A percentile compares a stretch with the other conserved stretches of the same genome.
These are phyloP conservation scores for Adelosebastes latens DNA, from an alignment of 2,797 vertebrate species.

Conservation along the genomic window DNA sequence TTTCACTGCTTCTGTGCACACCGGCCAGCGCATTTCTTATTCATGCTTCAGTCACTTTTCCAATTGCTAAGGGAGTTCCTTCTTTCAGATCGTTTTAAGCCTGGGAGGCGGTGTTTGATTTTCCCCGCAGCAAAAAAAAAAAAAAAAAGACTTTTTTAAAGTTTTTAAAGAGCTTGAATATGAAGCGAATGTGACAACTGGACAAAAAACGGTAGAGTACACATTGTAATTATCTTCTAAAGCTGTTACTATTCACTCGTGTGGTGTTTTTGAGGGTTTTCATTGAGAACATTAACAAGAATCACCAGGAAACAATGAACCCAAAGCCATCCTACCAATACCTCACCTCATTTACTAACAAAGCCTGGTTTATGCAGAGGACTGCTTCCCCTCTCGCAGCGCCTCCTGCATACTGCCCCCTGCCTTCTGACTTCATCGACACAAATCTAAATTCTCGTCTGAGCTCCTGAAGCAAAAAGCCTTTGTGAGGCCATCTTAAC, in stretches of 20 bases:
- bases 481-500: neutral
- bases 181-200: slow-evolving; percentile 19
- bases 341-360: slow-evolving; percentile 4
- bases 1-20: slow-evolving; percentile 21
- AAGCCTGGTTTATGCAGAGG: slow-evolving; percentile 14
- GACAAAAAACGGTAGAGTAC: neutral
- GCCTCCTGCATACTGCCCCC: neutral
- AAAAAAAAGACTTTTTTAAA: neutral
- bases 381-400: neutral
- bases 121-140: neutral
- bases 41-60: slow-evolving; percentile 29
- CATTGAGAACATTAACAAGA: neutral
- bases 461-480: neutral
- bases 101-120: slow-evolving; percentile 13
- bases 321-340: slow-evolving; percentile 5
- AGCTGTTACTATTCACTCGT: neutral
- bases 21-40: slow-evolving; percentile 11
- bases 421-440: neutral
- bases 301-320: slow-evolving; percentile 2
- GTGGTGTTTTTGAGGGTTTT: slow-evolving; percentile 10
- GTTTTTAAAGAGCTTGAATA: slow-evolving; percentile 24
- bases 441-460: slow-evolving; percentile 28
- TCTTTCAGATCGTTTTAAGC: slow-evolving; percentile 9
- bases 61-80: slow-evolving; percentile 17
- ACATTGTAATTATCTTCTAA: slow-evolving; percentile 19